Conservation (phyloP, 2,113 vertebrate genomes). For the Nematolebias whitei region DNA sequence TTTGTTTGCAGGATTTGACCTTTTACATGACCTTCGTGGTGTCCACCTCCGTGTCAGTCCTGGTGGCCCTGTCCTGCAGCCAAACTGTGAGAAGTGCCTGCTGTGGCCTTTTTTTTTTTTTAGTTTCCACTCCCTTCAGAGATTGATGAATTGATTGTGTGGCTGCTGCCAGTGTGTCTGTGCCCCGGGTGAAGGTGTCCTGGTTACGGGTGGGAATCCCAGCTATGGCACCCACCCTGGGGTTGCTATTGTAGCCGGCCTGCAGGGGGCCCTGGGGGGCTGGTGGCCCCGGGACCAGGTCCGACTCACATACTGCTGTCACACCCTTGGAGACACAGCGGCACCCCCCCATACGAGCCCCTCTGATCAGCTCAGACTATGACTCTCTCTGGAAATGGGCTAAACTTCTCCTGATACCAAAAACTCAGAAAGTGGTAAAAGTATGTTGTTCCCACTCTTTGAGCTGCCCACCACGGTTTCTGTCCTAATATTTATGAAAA, state of each 20-base stretch:
- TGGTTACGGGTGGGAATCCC: slow-evolving; percentile 84
- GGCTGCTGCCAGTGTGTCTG: slow-evolving; percentile 83
- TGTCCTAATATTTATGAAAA: neutral
- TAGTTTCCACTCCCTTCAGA: slow-evolving; percentile 69
- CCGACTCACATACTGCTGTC: slow-evolving; percentile 85
- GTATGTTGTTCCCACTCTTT: slow-evolving; percentile 24
- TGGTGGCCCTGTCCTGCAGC: slow-evolving; percentile 66
- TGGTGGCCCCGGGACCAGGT: slow-evolving; percentile 76
- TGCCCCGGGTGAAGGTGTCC: slow-evolving; percentile 82
- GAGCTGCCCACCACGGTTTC: slow-evolving; percentile 2
- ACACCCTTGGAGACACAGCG: slow-evolving; percentile 83
- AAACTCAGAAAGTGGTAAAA: slow-evolving; percentile 44
- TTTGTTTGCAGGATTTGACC: neutral
- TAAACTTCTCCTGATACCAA: slow-evolving; percentile 57
- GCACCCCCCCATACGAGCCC: slow-evolving; percentile 38
- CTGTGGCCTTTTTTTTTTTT: slow-evolving; percentile 68
- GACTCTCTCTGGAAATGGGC: slow-evolving; percentile 53
- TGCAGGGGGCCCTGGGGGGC: slow-evolving; percentile 80
- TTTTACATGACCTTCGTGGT: slow-evolving; percentile 20
- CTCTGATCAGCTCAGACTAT: slow-evolving; percentile 62
- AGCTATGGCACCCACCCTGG: slow-evolving; percentile 82
- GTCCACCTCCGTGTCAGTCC: slow-evolving; percentile 48
- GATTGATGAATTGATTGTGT: slow-evolving; percentile 84
- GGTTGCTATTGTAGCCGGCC: slow-evolving; percentile 79
- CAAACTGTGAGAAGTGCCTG: slow-evolving; percentile 63